A percentile compares a stretch with the other conserved stretches of the same genome.
These are phyloP conservation scores for Trematocara macrostoma DNA, from an alignment of 2,113 vertebrate genomes.

Conservation along the genomic window DNA sequence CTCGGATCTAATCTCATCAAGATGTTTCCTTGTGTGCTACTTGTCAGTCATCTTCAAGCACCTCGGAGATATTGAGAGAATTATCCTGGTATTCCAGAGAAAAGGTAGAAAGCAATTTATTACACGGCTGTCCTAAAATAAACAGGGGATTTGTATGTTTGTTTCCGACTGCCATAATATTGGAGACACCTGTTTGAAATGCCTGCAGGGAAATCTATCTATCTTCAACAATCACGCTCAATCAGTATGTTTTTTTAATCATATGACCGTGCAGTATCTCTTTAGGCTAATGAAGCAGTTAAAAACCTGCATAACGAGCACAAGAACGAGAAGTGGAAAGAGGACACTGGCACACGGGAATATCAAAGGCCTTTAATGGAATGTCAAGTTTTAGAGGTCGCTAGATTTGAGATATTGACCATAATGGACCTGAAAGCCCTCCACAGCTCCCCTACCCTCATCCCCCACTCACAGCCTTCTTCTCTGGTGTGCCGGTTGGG, in stretches of 20 bases:
- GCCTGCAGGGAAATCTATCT: neutral
- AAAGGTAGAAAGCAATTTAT: neutral
- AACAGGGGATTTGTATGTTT: neutral
- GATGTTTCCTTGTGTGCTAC: slow-evolving; percentile 5
- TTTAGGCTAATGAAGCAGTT: neutral
- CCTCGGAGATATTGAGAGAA: neutral
- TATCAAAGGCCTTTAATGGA: neutral
- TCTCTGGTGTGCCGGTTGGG: slow-evolving; percentile 76
- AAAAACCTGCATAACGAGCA: neutral
- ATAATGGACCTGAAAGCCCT: neutral
- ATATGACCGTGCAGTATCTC: neutral
- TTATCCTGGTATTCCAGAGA: neutral
- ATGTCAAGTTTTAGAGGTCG: neutral
- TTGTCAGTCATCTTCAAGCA: slow-evolving; percentile 17
- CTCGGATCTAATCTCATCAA: slow-evolving; percentile 7
- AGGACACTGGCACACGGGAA: neutral
- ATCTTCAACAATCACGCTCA: neutral
- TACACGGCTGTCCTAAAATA: neutral
- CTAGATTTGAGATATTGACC: neutral
- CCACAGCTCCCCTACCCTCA: neutral
- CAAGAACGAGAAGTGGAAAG: neutral
- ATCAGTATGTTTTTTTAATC: neutral
- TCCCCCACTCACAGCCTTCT: neutral
- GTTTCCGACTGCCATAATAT: neutral
- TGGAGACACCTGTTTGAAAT: neutral